Base-by-base conservation (phyloP, 92 coral and sea anemone genomes). In the Micromussa lordhowensis region DNA sequence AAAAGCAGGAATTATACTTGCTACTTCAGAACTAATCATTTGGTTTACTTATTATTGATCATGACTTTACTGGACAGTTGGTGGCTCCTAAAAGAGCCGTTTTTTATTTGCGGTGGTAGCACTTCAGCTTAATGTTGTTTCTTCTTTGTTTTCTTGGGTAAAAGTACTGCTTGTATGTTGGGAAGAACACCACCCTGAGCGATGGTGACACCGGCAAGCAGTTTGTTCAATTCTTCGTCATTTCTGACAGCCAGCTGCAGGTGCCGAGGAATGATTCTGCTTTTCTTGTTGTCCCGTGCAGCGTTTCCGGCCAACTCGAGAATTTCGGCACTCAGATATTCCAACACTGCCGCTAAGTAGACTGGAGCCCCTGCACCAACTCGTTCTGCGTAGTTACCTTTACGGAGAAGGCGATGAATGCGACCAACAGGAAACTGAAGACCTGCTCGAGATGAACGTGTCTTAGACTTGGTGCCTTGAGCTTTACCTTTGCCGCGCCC, bases 21-120 rank as follows among this genome's bases (percentile, higher is more conserved):
- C n/a, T n/a, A n/a, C n/a, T n/a, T n/a, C n/a, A n/a, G n/a, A n/a
- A n/a, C n/a, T n/a, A n/a, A n/a, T n/a, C n/a, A n/a, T n/a, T n/a
- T n/a, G n/a, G n/a, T n/a, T n/a, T n/a, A n/a, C n/a, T n/a, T n/a
- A n/a, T n/a, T n/a, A n/a, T 40, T 40, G 48, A 4, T 40, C 7
- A 40, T 10, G 48, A 40, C 48, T 40, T 40, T 40, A 0, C 0
- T 40, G n/a, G 40, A 85, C 72, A 90, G 90, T 82, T 92, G 91
- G 95, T 90, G 95, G 95, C 95, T 92, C 93, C 95, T 90, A 90
- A 92, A 92, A 86, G 95, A 92, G 93, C 93, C 93, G 93, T 92
- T 92, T 83, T 40, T 40, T n/a, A n/a, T n/a, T n/a, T n/a, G n/a
- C n/a, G n/a, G 48, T 40, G 10, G 48, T 4, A 4, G 48, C 4